Evolutionary conservation across 2,888 invertebrate species (phyloP), one percentile per base, ranked within the genome.

Genomic region (Microctonus brassicae): DNA sequence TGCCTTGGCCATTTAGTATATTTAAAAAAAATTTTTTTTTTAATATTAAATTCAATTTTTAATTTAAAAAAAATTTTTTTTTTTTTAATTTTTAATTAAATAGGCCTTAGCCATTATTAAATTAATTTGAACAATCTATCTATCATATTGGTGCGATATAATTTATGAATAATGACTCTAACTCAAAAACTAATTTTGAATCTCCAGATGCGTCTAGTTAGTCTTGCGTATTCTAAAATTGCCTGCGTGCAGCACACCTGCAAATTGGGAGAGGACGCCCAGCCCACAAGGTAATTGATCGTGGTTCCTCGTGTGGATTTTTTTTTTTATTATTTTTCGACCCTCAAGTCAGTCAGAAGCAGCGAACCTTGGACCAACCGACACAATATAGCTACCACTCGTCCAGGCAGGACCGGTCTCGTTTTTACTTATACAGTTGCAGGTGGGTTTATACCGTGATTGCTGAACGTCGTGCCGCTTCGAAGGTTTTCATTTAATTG

Each of bases 401-500:
- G 20, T 20, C n/a, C 24, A 24, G 24, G 11, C 24, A 39, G 52
- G 36, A 55, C 66, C 22, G 39, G 57, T 36, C 53, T 52, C 9
- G 55, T 64, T 33, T 33, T 47, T 64, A 17, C 47, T 52, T n/a
- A n/a, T 64, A 17, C 20, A 47, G 52, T 52, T 33, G 63, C 52
- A 64, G 63, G 63, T 52, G 52, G 63, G 63, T 55, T 24, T 26
- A 33, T 24, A 33, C 39, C 36, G 47, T 66, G 66, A 66, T 66
- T 66, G 55, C 66, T 57, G 55, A 17, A 13, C 24, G 42, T 42
- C 62, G 24, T 26, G 52, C 39, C 17, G 17, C 11, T 52, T 39
- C 20, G 24, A 57, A 34, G 57, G 66, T 66, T 66, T 47, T 10
- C 55, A 66, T 66, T 66, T 66, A 66, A 66, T 66, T 66, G 66